Conservation (phyloP, 2,888 invertebrate species). For the Resseliella maxima region DNA sequence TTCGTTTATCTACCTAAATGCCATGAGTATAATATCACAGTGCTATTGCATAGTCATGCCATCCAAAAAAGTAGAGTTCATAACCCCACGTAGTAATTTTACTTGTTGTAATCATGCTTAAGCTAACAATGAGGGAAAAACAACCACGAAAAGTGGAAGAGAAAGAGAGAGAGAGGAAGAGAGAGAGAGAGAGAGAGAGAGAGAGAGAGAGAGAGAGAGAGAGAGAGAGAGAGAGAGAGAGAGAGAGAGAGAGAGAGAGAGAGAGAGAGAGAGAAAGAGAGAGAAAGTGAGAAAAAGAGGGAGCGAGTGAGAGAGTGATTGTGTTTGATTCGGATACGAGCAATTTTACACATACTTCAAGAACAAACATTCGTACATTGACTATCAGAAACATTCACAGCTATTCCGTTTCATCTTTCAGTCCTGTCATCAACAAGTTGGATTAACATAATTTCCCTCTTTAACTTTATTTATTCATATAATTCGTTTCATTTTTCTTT, state of each 20-base stretch:
- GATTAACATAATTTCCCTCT: constrained; percentile 44
- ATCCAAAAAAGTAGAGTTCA: background rate
- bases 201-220: no score
- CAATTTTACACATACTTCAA: no score
- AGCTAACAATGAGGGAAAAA: no score
- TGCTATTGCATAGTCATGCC: background rate
- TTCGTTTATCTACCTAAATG: background rate
- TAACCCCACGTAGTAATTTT: background rate
- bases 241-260: no score
- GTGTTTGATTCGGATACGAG: no score
- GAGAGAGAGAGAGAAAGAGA: no score
- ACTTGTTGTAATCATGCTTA: constrained; percentile 10
- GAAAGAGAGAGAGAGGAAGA: no score
- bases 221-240: no score
- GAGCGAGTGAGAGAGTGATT: no score
- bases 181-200: no score
- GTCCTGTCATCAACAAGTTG: constrained; percentile 25
- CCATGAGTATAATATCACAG: background rate
- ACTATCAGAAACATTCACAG: background rate
- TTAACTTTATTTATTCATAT: constrained; percentile 36
- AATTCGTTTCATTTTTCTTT: constrained; percentile 31
- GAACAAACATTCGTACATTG: background rate
- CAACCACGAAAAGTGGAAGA: background rate
- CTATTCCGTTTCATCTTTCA: background rate
- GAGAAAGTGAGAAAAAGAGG: no score